Evolutionary conservation across 2,797 vertebrate genomes (phyloP), one percentile per base, ranked within the genome.

Genomic region (Cephalopachus bancanus): DNA sequence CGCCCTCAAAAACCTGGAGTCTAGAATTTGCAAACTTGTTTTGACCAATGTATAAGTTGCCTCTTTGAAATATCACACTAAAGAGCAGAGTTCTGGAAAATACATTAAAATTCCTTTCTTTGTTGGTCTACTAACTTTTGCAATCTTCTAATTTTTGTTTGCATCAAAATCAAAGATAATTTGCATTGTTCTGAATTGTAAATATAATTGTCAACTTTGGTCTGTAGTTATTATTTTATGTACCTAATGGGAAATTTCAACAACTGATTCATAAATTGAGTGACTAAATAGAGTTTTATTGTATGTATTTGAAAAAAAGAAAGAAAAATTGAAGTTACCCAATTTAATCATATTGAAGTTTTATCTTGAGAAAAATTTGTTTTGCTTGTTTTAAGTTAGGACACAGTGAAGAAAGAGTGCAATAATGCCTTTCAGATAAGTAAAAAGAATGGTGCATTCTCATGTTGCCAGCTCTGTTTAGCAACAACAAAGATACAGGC

Each of bases 401-500:
- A 95, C 97, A 96, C 30, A 86, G 9, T 33, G 59, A 49, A 96
- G 97, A 97, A 64, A 59, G 59, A 76, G 3, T 17, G 59, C 22
- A 96, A 59, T 49, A 72, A 78, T 62, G 80, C 44, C 57, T 93
- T 22, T 95, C 89, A 89, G 92, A 90, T 12, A 15, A 87, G 8
- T 83, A 5, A 30, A 93, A 0, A 0, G 59, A 89, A 85, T 26
- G 76, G 9, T 55, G 44, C 17, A 19, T 91, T 97, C 79, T 90
- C 90, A 59, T 79, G 24, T 57, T 94, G 89, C 86, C 91, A 74
- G 14, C 3, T 95, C 89, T 95, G n/a, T 59, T 97, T 95, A 95
- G 65, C 53, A 6, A 86, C 87, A 92, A 12, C 51, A 94, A 94
- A 79, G 8, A 96, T 49, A 88, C 0, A 67, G 94, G 10, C 76